Conservation (phyloP, 2,113 vertebrate species). For the Lichenostomus cassidix region DNA sequence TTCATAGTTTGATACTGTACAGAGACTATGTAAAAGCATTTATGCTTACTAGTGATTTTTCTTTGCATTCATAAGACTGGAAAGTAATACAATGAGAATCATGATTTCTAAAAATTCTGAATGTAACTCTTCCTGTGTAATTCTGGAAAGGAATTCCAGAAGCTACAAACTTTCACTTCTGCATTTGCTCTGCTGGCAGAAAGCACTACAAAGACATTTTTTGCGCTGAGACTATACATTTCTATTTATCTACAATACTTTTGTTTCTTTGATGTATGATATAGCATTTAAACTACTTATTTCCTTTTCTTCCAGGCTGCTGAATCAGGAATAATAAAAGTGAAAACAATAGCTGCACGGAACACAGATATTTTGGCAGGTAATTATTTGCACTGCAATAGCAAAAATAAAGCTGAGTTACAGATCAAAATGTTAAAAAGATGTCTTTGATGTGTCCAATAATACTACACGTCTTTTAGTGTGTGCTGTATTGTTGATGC, state of each 20-base stretch:
- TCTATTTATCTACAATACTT: not conserved
- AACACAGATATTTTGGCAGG: constrained; percentile 93
- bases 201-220: not conserved
- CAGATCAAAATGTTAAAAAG: not conserved
- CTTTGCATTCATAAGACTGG: not conserved
- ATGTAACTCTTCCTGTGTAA: not conserved
- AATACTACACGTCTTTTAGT: not conserved
- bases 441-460: not conserved
- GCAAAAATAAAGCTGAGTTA: constrained; percentile 8
- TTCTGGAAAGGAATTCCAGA: not conserved
- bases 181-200: not conserved
- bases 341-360: constrained; percentile 96
- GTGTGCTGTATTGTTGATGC: not conserved
- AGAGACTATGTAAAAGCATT: not conserved
- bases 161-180: not conserved
- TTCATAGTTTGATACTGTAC: not conserved
- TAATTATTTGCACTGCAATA: constrained; percentile 70
- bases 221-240: not conserved
- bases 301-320: constrained; percentile 84
- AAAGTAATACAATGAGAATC: not conserved
- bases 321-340: constrained; percentile 99
- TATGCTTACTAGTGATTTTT: not conserved
- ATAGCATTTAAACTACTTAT: constrained; percentile 36
- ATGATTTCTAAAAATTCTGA: not conserved
- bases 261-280: constrained; percentile 21